A percentile compares a stretch with the other conserved stretches of the same genome.
Evolutionary conservation across 1,140 invertebrate species (phyloP).

Genomic region (Drosophila mojavensis): DNA sequence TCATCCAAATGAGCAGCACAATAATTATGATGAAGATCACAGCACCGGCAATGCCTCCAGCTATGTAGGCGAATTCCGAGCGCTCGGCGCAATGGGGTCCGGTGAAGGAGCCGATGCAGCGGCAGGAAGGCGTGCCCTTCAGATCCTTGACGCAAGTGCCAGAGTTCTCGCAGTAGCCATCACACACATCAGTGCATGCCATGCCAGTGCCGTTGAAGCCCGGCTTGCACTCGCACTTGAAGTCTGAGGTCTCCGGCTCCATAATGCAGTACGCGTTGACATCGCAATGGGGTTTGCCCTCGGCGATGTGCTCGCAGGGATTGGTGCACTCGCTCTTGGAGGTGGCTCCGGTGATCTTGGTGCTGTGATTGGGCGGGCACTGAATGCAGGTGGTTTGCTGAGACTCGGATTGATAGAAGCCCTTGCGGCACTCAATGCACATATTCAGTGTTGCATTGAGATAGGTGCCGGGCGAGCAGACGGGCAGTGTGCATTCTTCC

Average conservation of each 20-base stretch:
- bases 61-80: constrained; percentile 97
- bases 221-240: constrained; percentile 96
- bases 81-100: constrained; percentile 95
- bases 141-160: constrained; percentile 95
- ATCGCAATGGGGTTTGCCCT: constrained; percentile 92
- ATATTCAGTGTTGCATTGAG: constrained; percentile 93
- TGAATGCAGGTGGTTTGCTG: constrained; percentile 94
- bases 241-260: constrained; percentile 93
- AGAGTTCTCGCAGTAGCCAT: constrained; percentile 95
- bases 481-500: constrained; percentile 96
- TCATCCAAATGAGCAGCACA: constrained; percentile 98
- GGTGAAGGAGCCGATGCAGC: constrained; percentile 95
- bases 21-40: constrained; percentile 96
- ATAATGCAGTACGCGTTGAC: constrained; percentile 95
- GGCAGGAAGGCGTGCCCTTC: constrained; percentile 92
- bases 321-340: constrained; percentile 94
- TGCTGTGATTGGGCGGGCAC: constrained; percentile 97
- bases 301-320: constrained; percentile 91
- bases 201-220: constrained; percentile 96
- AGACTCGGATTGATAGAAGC: constrained; percentile 95
- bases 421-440: constrained; percentile 95
- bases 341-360: constrained; percentile 89
- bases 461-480: constrained; percentile 92
- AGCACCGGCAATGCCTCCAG: constrained; percentile 95
- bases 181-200: constrained; percentile 93